Conservation (phyloP, 1,140 invertebrate species). For the Oncopodura yosiiana region DNA sequence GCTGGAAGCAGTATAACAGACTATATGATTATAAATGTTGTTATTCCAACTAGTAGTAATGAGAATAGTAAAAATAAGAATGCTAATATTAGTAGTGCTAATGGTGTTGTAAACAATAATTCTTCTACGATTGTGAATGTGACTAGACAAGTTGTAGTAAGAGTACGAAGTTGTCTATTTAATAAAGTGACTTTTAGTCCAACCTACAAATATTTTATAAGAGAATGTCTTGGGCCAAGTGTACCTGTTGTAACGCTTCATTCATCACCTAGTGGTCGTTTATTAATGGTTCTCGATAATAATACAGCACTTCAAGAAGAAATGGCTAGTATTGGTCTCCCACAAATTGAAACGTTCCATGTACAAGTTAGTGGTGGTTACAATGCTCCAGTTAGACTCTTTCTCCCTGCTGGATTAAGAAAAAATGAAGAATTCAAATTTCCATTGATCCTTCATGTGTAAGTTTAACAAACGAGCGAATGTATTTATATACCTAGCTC, state of each 20-base stretch:
- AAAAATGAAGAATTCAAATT: slow-evolving; percentile 71
- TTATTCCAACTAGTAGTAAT: too few relatives aligned
- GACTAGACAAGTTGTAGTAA: slow-evolving; percentile 3
- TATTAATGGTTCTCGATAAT: slow-evolving; percentile 42
- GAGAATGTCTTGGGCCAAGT: slow-evolving; percentile 61
- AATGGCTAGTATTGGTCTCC: slow-evolving; percentile 39
- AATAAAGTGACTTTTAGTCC: slow-evolving; percentile 35
- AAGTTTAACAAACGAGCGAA: too few relatives aligned
- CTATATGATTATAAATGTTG: slow-evolving; percentile 1
- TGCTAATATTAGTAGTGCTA: not conserved
- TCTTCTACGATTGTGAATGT: not conserved
- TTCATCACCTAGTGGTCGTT: slow-evolving; percentile 27
- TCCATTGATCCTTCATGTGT: slow-evolving; percentile 69
- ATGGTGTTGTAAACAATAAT: not conserved
- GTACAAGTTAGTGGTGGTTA: slow-evolving; percentile 47
- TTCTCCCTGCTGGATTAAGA: slow-evolving; percentile 62
- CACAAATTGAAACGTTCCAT: slow-evolving; percentile 40
- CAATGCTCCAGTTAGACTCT: slow-evolving; percentile 53
- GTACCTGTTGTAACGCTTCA: slow-evolving; percentile 44
- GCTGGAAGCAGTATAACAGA: slow-evolving; percentile 1
- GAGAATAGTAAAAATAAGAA: not conserved
- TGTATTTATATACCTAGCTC: too few relatives aligned
- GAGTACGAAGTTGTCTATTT: slow-evolving; percentile 31
- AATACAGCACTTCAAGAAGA: slow-evolving; percentile 39
- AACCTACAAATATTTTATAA: slow-evolving; percentile 43